These are phyloP conservation scores for Stomatorhinus ivindoensis DNA, from an alignment of 2,113 vertebrate genomes.

Conservation along the genomic window DNA sequence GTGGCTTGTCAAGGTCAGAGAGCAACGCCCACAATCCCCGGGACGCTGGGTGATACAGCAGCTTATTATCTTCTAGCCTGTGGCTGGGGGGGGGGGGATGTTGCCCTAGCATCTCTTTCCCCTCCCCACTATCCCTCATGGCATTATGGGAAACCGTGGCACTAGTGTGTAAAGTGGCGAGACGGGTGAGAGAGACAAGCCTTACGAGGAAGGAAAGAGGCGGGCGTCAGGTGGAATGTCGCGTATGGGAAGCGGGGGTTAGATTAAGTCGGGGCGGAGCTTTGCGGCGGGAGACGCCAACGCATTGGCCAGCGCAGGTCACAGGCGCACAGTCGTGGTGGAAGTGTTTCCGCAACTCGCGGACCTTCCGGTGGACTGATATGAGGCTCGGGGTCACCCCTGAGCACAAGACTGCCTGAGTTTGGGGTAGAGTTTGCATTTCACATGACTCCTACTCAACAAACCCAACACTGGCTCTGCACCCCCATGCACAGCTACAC, in stretches of 20 bases:
- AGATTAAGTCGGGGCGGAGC: background rate
- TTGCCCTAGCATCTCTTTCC: background rate
- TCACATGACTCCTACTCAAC: background rate
- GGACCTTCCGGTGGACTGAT: background rate
- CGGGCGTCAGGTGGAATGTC: background rate
- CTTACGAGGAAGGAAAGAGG: background rate
- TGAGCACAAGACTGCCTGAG: background rate
- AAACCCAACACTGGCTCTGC: background rate
- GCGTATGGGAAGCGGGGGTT: background rate
- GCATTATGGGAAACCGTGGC: background rate
- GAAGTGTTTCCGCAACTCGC: background rate
- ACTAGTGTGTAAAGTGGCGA: background rate
- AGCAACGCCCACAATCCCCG: background rate
- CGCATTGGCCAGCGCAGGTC: background rate
- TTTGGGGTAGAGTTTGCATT: background rate
- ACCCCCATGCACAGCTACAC: background rate
- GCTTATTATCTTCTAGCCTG: background rate
- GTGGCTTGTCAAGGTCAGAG: background rate
- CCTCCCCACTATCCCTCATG: background rate
- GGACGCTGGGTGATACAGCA: background rate
- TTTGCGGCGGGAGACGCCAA: background rate
- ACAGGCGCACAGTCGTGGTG: background rate
- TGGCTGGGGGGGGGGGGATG: background rate
- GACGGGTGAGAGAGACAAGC: background rate
- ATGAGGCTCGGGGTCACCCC: background rate